Conservation (phyloP, 2,888 invertebrate genomes). For the Dendrolimus pini region DNA sequence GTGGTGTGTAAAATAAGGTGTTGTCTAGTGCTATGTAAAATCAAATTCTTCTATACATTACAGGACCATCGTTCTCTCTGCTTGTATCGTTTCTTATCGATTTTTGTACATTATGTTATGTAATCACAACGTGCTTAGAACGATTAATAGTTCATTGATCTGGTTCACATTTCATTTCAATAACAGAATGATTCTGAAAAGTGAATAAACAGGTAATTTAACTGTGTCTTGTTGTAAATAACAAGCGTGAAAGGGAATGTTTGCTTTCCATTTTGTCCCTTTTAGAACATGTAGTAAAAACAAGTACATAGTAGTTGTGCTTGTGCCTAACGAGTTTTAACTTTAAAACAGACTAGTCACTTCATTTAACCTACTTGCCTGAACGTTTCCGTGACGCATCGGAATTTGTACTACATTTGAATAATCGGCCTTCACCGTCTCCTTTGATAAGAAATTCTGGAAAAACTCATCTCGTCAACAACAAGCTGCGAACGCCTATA, state of each 20-base stretch:
- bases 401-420: slow-evolving; percentile 61
- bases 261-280: slow-evolving; percentile 48
- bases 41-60: no score
- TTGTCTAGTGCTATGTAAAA: no score
- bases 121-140: slow-evolving; percentile 9
- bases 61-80: not conserved
- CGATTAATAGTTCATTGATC: slow-evolving; percentile 16
- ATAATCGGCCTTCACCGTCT: slow-evolving; percentile 44
- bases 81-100: slow-evolving; percentile 6
- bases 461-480: slow-evolving; percentile 32
- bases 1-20: no score
- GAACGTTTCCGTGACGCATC: slow-evolving; percentile 47
- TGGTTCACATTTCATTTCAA: slow-evolving; percentile 7
- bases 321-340: slow-evolving; percentile 33
- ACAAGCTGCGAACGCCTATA: slow-evolving; percentile 12
- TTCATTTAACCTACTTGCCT: slow-evolving; percentile 52
- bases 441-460: slow-evolving; percentile 37
- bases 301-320: slow-evolving; percentile 23
- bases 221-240: slow-evolving; percentile 13
- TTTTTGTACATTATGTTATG: slow-evolving; percentile 33
- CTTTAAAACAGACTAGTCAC: slow-evolving; percentile 38
- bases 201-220: not conserved
- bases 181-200: not conserved
- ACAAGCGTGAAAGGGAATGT: slow-evolving; percentile 30
- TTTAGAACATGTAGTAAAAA: slow-evolving; percentile 35